Evolutionary conservation across 2,797 vertebrate species (phyloP), one percentile per base, ranked within the genome.

Genomic region (Pyrocephalus nanus): DNA sequence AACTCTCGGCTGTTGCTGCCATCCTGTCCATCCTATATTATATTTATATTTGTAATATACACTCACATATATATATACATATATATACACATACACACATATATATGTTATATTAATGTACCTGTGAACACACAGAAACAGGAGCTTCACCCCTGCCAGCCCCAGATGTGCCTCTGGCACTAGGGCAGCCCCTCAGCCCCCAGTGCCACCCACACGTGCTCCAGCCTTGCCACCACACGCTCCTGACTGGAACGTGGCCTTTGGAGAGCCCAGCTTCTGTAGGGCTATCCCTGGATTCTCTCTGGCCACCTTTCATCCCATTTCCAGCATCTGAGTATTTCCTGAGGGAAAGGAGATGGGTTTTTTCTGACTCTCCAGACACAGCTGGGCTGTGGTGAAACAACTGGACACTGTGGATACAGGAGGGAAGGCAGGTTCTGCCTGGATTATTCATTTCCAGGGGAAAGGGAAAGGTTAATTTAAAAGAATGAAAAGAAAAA

Each of bases 401-500:
- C 6, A 48, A 6, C 7, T 9, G 40, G 80, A 30, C 66, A 4
- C 1, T 11, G 40, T 30, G 38, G 40, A 16, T 1, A 9, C 15
- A 27, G 65, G 16, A 38, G 15, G 48, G 53, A 66, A 42, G 23
- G 13, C 25, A 10, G 7, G 18, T 12, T 5, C 61, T 73, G 16
- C 8, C 15, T 5, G 42, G 26, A 7, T 54, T 43, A 57, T 64
- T 83, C 30, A 62, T 81, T 88, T 62, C 88, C 45, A 73, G 17
- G 48, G 55, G 70, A 86, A 88, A 93, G 36, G 60, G 93, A 95
- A 77, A 82, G 90, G 81, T 93, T 97, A 93, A 94, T 50, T 67
- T n/a, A 30, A 55, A 55, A 54, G 73, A 92, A 82, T 54, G 15
- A 13, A 42, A 64, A 67, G 15, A 13, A 42, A 64, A 67, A 54